phyloP scores from a whole-genome alignment of 2,888 invertebrate genomes.

The Drosophila prostipennis region DNA sequence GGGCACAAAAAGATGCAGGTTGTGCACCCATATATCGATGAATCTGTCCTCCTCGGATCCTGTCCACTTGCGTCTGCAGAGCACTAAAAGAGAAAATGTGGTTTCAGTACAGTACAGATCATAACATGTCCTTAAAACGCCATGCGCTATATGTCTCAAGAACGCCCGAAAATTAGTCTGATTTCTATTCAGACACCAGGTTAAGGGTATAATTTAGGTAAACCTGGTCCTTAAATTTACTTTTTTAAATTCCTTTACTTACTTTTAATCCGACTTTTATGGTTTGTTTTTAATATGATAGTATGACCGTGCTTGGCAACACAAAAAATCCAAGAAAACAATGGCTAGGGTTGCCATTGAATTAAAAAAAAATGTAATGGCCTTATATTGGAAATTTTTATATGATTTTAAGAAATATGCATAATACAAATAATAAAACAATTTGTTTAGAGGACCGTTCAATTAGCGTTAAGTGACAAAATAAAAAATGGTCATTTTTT shows the following conservation, averaged over 20 bases:
- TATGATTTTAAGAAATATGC: too few species aligned
- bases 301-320: conserved; percentile 5
- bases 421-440: too few species aligned
- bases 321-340: background rate
- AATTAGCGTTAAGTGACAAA: too few species aligned
- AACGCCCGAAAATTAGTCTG: background rate
- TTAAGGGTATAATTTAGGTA: background rate
- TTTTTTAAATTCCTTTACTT: background rate
- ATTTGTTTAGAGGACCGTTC: too few species aligned
- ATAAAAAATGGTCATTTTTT: too few species aligned
- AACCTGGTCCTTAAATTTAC: background rate
- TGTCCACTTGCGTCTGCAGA: conserved; percentile 20
- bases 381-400: too few species aligned
- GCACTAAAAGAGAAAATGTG: conserved; percentile 1
- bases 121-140: background rate
- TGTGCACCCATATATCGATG: conserved; percentile 20
- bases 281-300: conserved; percentile 24
- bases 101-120: background rate
- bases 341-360: background rate
- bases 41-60: conserved; percentile 23
- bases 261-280: conserved; percentile 1
- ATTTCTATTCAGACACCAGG: background rate
- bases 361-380: background rate
- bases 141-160: background rate
- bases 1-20: conserved; percentile 13